Conservation (phyloP, 2,888 invertebrate genomes). For the Watsonalla binaria region DNA sequence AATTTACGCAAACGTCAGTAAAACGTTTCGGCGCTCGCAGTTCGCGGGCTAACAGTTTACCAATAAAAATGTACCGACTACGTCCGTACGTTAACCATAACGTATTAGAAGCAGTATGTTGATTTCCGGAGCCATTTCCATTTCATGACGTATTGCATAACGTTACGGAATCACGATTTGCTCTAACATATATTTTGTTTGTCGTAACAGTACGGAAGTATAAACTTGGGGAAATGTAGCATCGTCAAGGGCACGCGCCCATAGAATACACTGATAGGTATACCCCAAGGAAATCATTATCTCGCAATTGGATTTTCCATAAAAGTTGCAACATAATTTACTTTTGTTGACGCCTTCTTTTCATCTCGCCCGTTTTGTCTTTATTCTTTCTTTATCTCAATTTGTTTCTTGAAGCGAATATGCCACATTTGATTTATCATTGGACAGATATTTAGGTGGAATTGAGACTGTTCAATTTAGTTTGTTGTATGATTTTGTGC, state of each 20-base stretch:
- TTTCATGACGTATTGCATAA: conserved; percentile 4
- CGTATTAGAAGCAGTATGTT: conserved; percentile 14
- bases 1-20: conserved; percentile 42
- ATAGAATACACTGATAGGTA: conserved; percentile 12
- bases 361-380: conserved; percentile 6
- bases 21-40: conserved; percentile 31
- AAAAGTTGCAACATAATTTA: conserved; percentile 9
- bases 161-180: conserved; percentile 23
- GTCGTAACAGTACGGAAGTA: conserved; percentile 12
- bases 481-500: too few species aligned
- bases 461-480: too few species aligned
- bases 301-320: conserved; percentile 28
- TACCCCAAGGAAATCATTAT: conserved; percentile 34
- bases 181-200: conserved; percentile 17
- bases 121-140: conserved; percentile 29
- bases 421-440: too few species aligned
- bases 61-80: conserved; percentile 18
- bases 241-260: conserved; percentile 3
- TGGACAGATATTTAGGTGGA: too few species aligned
- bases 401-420: background rate
- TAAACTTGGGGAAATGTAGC: conserved; percentile 25
- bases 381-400: conserved; percentile 2
- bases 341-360: conserved; percentile 7
- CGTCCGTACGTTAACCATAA: background rate
- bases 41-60: conserved; percentile 21